These are phyloP conservation scores for Zingel zingel DNA, from an alignment of 2,113 vertebrate species.

Conservation along the genomic window DNA sequence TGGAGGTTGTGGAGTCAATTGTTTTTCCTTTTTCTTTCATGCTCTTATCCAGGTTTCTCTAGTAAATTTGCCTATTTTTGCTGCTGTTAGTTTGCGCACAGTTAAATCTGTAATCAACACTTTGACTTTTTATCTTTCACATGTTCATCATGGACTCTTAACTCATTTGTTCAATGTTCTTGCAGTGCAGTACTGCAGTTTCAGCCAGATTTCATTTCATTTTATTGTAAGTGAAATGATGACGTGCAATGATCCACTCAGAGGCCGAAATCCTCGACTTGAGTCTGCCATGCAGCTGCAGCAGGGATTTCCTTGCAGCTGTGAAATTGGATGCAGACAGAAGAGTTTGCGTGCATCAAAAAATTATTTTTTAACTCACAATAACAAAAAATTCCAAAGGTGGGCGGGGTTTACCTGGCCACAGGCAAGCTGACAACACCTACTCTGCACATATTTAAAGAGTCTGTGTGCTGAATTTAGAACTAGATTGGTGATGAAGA, in stretches of 20 bases:
- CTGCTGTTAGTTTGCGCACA: not conserved
- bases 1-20: no score
- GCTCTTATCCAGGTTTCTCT: no score
- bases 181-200: not conserved
- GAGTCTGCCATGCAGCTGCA: conserved; percentile 15
- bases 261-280: not conserved
- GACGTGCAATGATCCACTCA: not conserved
- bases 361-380: conserved; percentile 54
- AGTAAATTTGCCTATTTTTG: not conserved
- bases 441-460: conserved; percentile 63
- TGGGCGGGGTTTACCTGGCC: conserved; percentile 48
- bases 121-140: no score
- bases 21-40: no score
- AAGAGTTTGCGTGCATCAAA: conserved; percentile 53
- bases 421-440: conserved; percentile 62
- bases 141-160: not conserved
- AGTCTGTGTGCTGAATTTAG: not conserved
- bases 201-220: not conserved
- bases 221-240: not conserved
- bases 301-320: conserved; percentile 12
- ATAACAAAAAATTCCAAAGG: conserved; percentile 49
- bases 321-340: not conserved
- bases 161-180: not conserved
- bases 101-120: no score
- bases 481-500: conserved; percentile 3